A percentile compares a stretch with the other conserved stretches of the same genome.
Evolutionary conservation across 1,140 invertebrate species (phyloP).

Genomic region (Streblospio benedicti): DNA sequence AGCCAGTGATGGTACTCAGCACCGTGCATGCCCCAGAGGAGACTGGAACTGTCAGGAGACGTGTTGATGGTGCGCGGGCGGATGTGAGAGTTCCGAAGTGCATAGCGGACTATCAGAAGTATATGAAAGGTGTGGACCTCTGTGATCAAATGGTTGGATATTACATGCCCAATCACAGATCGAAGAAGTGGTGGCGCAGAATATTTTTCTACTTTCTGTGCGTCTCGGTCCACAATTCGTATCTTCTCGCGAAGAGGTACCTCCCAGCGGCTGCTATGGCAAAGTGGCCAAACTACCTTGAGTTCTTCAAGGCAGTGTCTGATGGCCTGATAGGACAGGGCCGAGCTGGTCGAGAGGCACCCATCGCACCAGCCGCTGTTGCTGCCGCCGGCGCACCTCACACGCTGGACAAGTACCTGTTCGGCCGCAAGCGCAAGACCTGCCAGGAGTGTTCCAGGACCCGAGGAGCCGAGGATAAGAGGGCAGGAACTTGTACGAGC

Average conservation of each 20-base stretch:
- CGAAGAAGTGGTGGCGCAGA: slow-evolving; percentile 7
- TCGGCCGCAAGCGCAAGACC: not conserved
- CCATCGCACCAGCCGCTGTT: not conserved
- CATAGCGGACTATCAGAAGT: not conserved
- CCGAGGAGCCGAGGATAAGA: not conserved
- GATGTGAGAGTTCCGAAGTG: not conserved
- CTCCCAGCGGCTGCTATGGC: not conserved
- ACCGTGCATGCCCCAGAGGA: not conserved
- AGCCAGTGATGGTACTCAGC: not conserved
- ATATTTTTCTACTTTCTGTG: not conserved
- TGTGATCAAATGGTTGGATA: not conserved
- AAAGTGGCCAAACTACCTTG: not conserved
- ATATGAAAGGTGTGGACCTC: not conserved
- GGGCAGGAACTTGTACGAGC: not conserved
- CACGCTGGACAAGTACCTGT: no score
- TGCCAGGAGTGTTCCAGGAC: not conserved
- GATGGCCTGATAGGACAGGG: not conserved
- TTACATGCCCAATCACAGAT: not conserved
- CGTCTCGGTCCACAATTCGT: not conserved
- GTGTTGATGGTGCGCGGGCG: not conserved
- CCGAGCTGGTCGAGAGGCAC: not conserved
- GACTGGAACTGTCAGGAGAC: not conserved
- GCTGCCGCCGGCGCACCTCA: no score
- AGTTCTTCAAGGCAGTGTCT: not conserved
- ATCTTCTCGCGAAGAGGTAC: not conserved